Evolutionary conservation across 37 sponge, comb jelly and placozoan genomes (phyloP), one percentile per base, ranked within the genome.

Genomic region (Lycopodina hypogea): DNA sequence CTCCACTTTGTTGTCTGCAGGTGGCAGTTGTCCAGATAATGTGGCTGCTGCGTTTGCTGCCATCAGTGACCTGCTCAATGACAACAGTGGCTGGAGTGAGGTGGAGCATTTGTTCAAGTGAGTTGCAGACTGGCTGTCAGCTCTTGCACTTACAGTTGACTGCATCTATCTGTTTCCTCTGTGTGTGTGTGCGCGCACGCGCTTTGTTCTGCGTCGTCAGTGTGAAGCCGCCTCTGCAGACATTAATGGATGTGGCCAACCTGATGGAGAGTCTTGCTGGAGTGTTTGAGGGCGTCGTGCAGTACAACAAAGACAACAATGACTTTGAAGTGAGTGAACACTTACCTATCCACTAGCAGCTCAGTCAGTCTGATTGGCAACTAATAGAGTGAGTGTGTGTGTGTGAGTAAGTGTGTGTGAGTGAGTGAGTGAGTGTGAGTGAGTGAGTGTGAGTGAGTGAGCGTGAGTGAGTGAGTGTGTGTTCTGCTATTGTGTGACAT

Each of bases 251-350:
- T 59, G 77, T 74, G 18, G 24, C 28, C 30, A 81, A 58, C 35
- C 30, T 92, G 40, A 77, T 84, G 26, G 38, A 72, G 28, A 79
- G 36, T 21, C 48, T 91, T 35, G 89, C 87, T 32, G 95, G 90
- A 18, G 88, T 68, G 45, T 91, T 95, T 58, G 74, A 75, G 67
- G 95, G 76, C 3, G 52, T 95, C 26, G 95, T 95, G 38, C 95
- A 95, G 78, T 95, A 95, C 86, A 95, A 95, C 62, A 84, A 42
- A 51, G 95, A 95, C 78, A 91, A 88, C 76, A 83, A 71, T 18
- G 95, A 74, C 19, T 85, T 85, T 85, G 80, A 85, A 74, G 84
- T 75, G 26, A 32, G 68, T 67, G 68, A 26, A 62, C 23, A 26
- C 28, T 26, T n/a, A n/a, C 9, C 29, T 62, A n/a, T n/a, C 9